phyloP scores from a whole-genome alignment of 1,140 invertebrate genomes.

The Drosophila subobscura region DNA sequence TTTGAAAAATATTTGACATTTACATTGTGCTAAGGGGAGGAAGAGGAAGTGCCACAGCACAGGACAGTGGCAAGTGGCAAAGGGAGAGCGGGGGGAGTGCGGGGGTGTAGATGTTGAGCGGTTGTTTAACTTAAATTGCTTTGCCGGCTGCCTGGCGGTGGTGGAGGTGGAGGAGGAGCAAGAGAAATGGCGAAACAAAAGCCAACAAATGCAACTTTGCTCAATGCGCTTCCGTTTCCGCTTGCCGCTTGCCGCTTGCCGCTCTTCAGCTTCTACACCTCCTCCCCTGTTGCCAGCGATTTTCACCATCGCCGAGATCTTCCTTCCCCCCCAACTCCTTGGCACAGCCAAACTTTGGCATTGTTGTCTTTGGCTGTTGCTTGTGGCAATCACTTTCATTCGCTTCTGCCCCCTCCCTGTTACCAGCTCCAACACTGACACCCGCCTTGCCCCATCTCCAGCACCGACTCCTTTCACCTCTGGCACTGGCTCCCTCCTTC shows the following conservation, averaged over 20 bases:
- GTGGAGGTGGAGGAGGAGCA: neutral
- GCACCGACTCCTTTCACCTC: neutral
- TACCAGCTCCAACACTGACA: too few relatives aligned
- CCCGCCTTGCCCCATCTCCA: too few relatives aligned
- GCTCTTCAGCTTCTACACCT: neutral
- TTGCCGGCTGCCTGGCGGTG: constrained; percentile 51
- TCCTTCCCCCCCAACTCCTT: constrained; percentile 26
- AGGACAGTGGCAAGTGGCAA: neutral
- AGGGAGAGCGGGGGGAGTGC: neutral
- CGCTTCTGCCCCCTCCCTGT: constrained; percentile 14
- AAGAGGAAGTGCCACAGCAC: constrained; percentile 6
- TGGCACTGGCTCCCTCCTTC: neutral
- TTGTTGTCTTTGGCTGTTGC: constrained; percentile 78
- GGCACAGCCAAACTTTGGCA: constrained; percentile 66
- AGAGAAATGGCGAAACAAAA: constrained; percentile 67
- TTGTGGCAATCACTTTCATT: constrained; percentile 76
- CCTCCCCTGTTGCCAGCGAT: neutral
- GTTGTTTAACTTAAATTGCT: constrained; percentile 81
- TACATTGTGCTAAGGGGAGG: constrained; percentile 38
- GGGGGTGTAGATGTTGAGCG: constrained; percentile 32
- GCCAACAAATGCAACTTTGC: constrained; percentile 78
- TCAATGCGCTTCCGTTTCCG: constrained; percentile 80
- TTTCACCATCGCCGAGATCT: neutral
- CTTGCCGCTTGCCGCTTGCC: constrained; percentile 30
- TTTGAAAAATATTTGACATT: constrained; percentile 71